A percentile compares a stretch with the other conserved stretches of the same genome.
Conservation (phyloP, 2,113 vertebrate genomes). For the Thermophis baileyi region DNA sequence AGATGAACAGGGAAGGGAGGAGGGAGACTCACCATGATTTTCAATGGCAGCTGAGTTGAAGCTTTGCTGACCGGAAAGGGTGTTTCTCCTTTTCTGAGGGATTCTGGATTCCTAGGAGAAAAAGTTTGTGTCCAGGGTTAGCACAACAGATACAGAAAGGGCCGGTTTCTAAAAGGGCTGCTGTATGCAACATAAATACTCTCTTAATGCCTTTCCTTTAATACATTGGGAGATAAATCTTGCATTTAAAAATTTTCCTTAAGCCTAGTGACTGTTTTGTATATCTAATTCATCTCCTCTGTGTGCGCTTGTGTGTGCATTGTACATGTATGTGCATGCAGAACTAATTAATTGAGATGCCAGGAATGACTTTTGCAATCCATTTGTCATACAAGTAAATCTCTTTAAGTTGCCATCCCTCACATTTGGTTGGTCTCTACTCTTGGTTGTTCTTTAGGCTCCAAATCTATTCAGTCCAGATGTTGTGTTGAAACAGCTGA, state of each 20-base stretch:
- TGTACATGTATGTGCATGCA: not conserved
- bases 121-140: not conserved
- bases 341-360: not conserved
- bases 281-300: not conserved
- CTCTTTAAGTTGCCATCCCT: not conserved
- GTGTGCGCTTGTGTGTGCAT: not conserved
- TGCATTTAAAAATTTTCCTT: not conserved
- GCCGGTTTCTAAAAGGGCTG: not conserved
- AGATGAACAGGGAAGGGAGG: not conserved
- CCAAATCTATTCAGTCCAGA: constrained; percentile 79
- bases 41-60: not conserved
- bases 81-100: not conserved
- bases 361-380: not conserved
- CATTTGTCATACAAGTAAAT: not conserved
- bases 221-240: not conserved
- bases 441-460: constrained; percentile 61
- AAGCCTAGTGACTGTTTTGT: not conserved
- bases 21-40: not conserved
- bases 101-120: not conserved
- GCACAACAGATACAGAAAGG: not conserved
- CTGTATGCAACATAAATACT: not conserved
- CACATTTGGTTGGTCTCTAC: not conserved
- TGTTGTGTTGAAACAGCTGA: constrained; percentile 86
- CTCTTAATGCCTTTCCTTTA: not conserved
- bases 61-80: not conserved